Base-by-base conservation (phyloP, 2,888 invertebrate species). In the Pachycephus smyrnensis region DNA sequence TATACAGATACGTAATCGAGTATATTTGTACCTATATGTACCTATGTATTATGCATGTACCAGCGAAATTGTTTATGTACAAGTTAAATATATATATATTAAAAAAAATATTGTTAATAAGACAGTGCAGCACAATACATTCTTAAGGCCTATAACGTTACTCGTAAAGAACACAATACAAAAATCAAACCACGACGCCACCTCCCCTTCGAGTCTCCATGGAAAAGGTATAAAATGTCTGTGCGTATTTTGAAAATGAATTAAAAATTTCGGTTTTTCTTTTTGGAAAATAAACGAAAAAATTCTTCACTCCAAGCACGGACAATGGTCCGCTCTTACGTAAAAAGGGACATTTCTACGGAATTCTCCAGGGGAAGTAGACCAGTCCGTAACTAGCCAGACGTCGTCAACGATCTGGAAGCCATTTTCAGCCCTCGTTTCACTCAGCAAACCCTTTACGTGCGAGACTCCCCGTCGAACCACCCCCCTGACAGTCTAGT, bases 141-240 rank as follows among this genome's bases (percentile, higher is more conserved):
- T 80, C 80, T 76, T 78, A 83, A 81, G 79, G 80, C 73, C 78
- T 55, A 75, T 71, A 68, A 69, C 75, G 12, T 75, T 73, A 76
- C 68, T 74, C 69, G 30, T 73, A 77, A 78, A 75, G 76, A 73
- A 80, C 78, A 74, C 76, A 75, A 75, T 76, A 77, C 77, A 76
- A 79, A 82, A 83, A 85, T 83, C 83, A 79, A 80, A 79, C 55
- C 80, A 79, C 83, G 83, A 83, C 81, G 84, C 82, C 84, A 84
- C 83, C 79, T 82, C 85, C 83, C 77, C 82, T 79, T 83, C 85
- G 84, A 85, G 79, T 83, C 85, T 86, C 88, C 89, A 91, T 93
- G 93, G 93, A 92, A 93, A 93, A 93, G 93, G 93, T 93, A 93
- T 93, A 93, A 93, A 93, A 93, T 92, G 90, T 55, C 15, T 55